Evolutionary conservation across 2,113 vertebrate species (phyloP), one percentile per base, ranked within the genome.

Genomic region (Rhinichthys klamathensis): DNA sequence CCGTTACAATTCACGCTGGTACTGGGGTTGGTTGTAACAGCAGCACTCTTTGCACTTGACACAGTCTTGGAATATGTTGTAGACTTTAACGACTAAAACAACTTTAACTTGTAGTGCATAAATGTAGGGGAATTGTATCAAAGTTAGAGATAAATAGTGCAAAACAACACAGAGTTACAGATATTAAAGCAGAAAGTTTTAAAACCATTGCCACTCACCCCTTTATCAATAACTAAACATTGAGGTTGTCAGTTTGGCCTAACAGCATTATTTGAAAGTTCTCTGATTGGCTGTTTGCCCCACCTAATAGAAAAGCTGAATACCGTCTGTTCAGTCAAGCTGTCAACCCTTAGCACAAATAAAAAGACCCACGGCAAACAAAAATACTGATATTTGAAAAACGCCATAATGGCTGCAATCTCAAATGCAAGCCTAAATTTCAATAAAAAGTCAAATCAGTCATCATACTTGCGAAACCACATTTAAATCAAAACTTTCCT

Each of bases 271-370:
- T 78, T 38, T 38, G 21, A 6, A 69, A 54, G 27, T 46, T 63
- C n/a, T 82, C 80, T 65, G 38, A 80, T 65, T 80, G 78, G 78
- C 58, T 51, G 44, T 46, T 41, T 80, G 77, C 77, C 38, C 58
- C 58, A 46, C 78, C 58, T 18, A 80, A 82, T 23, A 35, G 61
- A 82, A 82, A n/a, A 11, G 27, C 63, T 82, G 80, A 82, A 82
- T 82, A 69, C 60, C 25, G 60, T 82, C 61, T 82, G 80, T 82
- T 82, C 61, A 51, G 44, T 82, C 63, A 82, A 82, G 63, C 80
- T 82, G 80, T 82, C 80, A 69, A 35, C 80, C 78, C n/a, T 30
- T 8, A 65, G 6, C 41, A 69, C 18, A 69, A 21, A 69, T 23
- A 49, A 46, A 49, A 69, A 69, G 16, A 51, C 58, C 56, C 35